Base-by-base conservation (phyloP, 2,888 invertebrate species). In the Mechanitis mazaeus region DNA sequence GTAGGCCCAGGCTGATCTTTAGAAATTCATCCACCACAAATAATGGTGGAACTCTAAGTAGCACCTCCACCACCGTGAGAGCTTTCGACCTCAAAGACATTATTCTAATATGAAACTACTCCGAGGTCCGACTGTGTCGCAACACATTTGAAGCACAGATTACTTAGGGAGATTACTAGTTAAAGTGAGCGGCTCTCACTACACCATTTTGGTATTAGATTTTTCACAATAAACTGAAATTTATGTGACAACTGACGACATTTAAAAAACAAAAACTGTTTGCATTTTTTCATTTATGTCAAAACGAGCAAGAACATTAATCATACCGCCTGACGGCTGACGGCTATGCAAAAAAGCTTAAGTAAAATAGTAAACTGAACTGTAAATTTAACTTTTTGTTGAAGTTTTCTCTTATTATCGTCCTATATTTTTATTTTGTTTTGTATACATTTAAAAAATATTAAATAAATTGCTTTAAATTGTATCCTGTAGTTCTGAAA, bases 21-120 rank as follows among this genome's bases (percentile, higher is more conserved):
- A 97, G 92, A 73, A 98, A 93, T 85, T 96, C 96, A 91, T 98
- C 98, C 87, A 98, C 95, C 76, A 97, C 93, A 86, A 98, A 95
- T 70, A 98, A 91, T 63, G 97, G 96, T 68, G 98, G 98, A 71
- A 98, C 96, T 79, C 98, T 92, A 86, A 98, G 92, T 75, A 97
- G 91, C 69, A 97, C 94, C 85, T 96, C 95, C 76, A 94, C 93
- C 78, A 95, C 90, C 70, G 92, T 92, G 77, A 95, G 84, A 74
- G 95, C 92, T 90, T 92, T 94, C 79, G 93, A 93, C 82, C 94
- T 92, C 83, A 95, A 83, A 88, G 94, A 94, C 95, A 94, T 95
- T 87, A 91, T 91, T 85, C 87, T 87, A 88, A 83, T 85, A 86
- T 77, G 78, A 81, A 78, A 80, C 81, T 71, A 73, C 81, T 85